Evolutionary conservation across 2,797 vertebrate genomes (phyloP).

Genomic region (Myotis planiceps): DNA sequence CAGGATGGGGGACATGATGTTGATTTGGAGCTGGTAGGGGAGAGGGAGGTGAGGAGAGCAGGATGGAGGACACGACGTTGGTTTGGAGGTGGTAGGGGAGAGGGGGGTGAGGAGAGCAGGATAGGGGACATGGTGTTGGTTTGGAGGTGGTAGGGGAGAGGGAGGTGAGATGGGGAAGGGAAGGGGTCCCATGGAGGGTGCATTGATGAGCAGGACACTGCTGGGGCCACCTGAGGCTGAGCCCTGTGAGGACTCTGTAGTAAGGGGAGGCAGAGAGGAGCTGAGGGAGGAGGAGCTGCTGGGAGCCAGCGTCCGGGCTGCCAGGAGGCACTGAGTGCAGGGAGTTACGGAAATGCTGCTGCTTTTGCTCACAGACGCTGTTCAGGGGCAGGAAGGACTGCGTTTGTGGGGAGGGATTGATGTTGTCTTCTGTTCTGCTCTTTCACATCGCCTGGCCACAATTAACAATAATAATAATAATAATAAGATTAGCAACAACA

Average conservation of each 20-base stretch:
- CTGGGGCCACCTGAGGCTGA: neutral
- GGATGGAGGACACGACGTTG: no score
- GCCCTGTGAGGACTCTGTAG: neutral
- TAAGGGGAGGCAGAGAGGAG: neutral
- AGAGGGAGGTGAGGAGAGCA: no score
- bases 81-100: neutral
- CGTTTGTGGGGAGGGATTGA: neutral
- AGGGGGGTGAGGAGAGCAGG: neutral
- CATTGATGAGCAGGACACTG: neutral
- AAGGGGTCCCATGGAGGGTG: rapidly evolving
- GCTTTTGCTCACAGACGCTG: neutral
- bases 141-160: neutral
- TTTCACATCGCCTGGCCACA: neutral
- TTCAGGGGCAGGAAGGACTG: neutral
- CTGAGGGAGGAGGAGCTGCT: neutral
- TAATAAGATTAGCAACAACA: neutral
- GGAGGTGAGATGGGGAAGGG: neutral
- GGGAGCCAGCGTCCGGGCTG: neutral
- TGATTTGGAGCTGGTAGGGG: no score
- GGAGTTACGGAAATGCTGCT: neutral
- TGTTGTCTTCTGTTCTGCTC: neutral
- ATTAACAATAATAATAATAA: neutral
- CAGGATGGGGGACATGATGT: rapidly evolving
- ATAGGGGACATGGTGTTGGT: rapidly evolving
- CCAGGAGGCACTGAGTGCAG: no score